Evolutionary conservation across 2,888 invertebrate genomes (phyloP), one percentile per base, ranked within the genome.

Genomic region (Dryobotodes eremita): DNA sequence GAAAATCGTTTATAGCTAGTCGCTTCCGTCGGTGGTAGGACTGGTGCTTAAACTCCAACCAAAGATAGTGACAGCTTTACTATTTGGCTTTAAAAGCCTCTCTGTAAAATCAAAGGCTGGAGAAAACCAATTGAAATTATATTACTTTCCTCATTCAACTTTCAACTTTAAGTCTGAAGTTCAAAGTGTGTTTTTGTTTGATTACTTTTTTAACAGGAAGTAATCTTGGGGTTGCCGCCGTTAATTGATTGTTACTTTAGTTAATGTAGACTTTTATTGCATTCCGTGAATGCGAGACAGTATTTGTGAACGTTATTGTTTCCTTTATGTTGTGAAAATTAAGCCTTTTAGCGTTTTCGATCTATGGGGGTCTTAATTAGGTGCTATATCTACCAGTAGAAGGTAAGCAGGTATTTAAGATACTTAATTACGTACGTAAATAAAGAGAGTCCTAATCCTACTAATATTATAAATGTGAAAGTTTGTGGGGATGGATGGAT

Each of bases 181-280:
- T 62, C 31, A 62, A 48, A 46, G 50, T 77, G 50, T 31, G 31
- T 70, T 84, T 88, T 89, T 31, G 48, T 15, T 36, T 78, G 75
- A 15, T 64, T n/a, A 1, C 31, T 4, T 20, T 13, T 59, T 26
- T 75, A 68, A 78, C 76, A 74, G 75, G 79, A 77, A 91, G 89
- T 88, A 91, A 92, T 93, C 88, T 91, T 89, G 87, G 89, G 89
- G 86, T 87, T 82, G 84, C 77, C 82, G 76, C 81, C 82, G 87
- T 92, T 94, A 94, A 93, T 94, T 94, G 92, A 93, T 94, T 94
- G 92, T 93, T 92, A 91, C 92, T 91, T 91, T 90, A 89, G 90
- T 90, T 90, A 90, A 89, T 86, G 89, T 77, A 73, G 90, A 90
- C 88, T 90, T 92, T 91, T 91, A 92, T 92, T 90, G 89, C 83